Evolutionary conservation across 2,113 vertebrate genomes (phyloP).

Genomic region (Pseudorectes ferrugineus): DNA sequence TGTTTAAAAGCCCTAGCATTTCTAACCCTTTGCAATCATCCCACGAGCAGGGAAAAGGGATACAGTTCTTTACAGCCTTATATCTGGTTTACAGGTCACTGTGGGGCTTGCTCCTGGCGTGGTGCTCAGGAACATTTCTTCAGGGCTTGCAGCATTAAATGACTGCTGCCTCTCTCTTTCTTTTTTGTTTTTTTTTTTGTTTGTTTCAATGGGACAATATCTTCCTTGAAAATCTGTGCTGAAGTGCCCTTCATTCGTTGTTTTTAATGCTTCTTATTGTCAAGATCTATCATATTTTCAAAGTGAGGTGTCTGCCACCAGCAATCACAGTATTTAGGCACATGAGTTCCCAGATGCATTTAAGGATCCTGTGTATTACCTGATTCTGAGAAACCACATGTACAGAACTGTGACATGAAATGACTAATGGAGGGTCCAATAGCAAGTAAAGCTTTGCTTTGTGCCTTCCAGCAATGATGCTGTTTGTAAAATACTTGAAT

Average conservation of each 20-base stretch:
- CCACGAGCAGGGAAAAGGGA: neutral
- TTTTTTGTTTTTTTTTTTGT: neutral
- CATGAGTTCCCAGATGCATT: neutral
- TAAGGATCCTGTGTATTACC: neutral
- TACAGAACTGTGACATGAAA: neutral
- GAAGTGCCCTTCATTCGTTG: neutral
- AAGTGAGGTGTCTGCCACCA: neutral
- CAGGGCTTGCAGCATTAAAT: neutral
- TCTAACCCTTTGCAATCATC: neutral
- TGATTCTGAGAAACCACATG: neutral
- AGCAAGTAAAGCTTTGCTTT: neutral
- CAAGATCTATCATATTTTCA: neutral
- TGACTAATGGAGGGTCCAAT: neutral
- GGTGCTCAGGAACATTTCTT: neutral
- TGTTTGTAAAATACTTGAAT: neutral
- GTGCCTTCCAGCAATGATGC: neutral
- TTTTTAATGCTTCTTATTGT: neutral
- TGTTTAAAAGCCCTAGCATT: too few relatives aligned
- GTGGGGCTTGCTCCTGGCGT: neutral
- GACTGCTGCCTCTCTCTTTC: neutral
- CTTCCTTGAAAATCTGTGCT: neutral
- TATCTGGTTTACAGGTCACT: neutral
- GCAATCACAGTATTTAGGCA: neutral
- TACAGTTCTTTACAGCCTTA: neutral
- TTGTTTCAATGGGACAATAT: neutral